Evolutionary conservation across 2,888 invertebrate genomes (phyloP), one percentile per base, ranked within the genome.

Genomic region (Cosmia pyralina): DNA sequence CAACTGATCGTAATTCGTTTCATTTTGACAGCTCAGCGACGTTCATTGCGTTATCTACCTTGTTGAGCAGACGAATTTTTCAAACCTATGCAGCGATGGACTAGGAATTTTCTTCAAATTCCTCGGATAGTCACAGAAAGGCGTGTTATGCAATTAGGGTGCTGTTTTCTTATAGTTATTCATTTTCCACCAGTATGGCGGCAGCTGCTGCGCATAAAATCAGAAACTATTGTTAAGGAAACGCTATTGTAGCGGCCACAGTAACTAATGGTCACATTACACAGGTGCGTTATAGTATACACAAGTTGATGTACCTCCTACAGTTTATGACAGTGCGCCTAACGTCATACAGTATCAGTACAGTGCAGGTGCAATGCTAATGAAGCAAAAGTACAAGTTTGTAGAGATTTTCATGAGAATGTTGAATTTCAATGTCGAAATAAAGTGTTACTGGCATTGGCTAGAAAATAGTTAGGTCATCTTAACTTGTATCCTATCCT

Each of bases 281-380:
- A 74, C 75, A 83, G 71, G 58, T 79, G 75, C 28, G 22, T 70
- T 38, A 59, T n/a, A 57, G 44, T 65, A 19, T 13, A 73, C 66
- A 41, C 72, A 71, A 44, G 38, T 50, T 48, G 75, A 69, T 65
- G 38, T 55, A 66, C 64, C 48, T 50, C 10, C 13, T n/a, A 48
- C 58, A 59, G 57, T 60, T 65, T 57, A 69, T 66, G 69, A 73
- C 62, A 79, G 64, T 52, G 50, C 3, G 4, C 4, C 15, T 19
- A 67, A 44, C 65, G 53, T 52, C 62, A 73, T 28, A 55, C 53
- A 68, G 60, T 50, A 62, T 70, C 28, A 28, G 28, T 28, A 28
- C 53, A 68, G 60, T 50, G 66, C 75, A 63, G 60, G 34, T 74
- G 69, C 63, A n/a, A 79, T 75, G 46, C 28, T 64, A 75, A 75